These are phyloP conservation scores for Burhinus oedicnemus DNA, from an alignment of 2,113 vertebrate species.

Conservation along the genomic window DNA sequence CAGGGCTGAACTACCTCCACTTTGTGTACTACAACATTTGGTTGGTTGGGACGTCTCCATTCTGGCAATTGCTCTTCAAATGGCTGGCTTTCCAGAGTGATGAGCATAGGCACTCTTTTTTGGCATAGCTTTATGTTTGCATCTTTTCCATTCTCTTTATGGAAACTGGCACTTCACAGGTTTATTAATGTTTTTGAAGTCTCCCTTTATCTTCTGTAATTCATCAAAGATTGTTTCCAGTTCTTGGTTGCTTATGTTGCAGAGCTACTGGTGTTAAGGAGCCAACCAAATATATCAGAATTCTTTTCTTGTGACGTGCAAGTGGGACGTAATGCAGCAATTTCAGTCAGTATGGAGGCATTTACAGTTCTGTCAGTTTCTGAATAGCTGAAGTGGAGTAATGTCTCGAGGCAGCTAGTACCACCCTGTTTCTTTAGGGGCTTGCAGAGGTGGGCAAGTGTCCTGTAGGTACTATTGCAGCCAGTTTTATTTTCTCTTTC, in stretches of 20 bases:
- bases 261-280: background rate
- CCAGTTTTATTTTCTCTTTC: background rate
- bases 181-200: background rate
- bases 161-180: background rate
- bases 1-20: background rate
- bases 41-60: background rate
- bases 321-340: background rate
- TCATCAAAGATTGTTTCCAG: background rate
- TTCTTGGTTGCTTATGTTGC: background rate
- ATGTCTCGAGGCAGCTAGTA: background rate
- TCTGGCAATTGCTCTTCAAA: background rate
- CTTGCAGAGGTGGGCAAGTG: background rate
- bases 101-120: background rate
- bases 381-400: background rate
- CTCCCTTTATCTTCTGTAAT: background rate
- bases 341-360: background rate
- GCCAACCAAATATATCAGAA: background rate
- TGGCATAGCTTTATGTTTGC: background rate
- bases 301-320: background rate
- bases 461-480: background rate
- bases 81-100: background rate
- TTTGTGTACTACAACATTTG: background rate
- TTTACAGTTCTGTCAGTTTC: background rate
- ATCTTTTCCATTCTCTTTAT: background rate
- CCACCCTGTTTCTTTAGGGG: background rate